Conservation (phyloP, 2,797 vertebrate species). For the Helostoma temminkii region DNA sequence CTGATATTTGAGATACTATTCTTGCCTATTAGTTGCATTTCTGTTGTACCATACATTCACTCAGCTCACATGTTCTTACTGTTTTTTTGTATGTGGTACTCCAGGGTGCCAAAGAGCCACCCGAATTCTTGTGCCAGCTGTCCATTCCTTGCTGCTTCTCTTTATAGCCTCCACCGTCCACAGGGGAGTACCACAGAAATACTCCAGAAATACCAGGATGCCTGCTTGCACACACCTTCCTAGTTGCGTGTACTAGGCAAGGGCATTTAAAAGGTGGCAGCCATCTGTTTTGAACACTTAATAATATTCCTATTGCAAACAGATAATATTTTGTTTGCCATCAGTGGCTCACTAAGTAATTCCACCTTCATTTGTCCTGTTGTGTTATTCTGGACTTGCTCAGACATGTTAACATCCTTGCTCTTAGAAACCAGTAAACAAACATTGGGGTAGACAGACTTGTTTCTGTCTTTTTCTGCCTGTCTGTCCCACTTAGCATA, state of each 20-base stretch:
- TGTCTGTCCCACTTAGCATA: constrained; percentile 18
- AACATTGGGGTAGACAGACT: constrained; percentile 48
- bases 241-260: neutral
- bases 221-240: constrained; percentile 3
- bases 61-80: neutral
- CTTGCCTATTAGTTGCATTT: too few relatives aligned
- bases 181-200: constrained; percentile 13
- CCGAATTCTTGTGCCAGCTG: constrained; percentile 59
- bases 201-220: constrained; percentile 26
- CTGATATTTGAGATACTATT: too few relatives aligned
- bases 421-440: constrained; percentile 68
- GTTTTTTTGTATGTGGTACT: constrained; percentile 2
- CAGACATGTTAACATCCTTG: constrained; percentile 64
- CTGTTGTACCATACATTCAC: neutral
- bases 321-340: constrained; percentile 33
- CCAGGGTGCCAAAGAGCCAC: constrained; percentile 14
- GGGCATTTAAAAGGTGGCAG: constrained; percentile 5
- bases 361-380: constrained; percentile 37
- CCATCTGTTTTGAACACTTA: constrained; percentile 25
- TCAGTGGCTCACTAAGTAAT: constrained; percentile 15
- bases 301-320: constrained; percentile 15
- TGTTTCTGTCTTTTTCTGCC: constrained; percentile 25
- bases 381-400: constrained; percentile 57
- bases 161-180: constrained; percentile 16
- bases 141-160: constrained; percentile 38